These are phyloP conservation scores for Crambe crambe DNA, from an alignment of 37 sponge, comb jelly and placozoan genomes.

Conservation along the genomic window DNA sequence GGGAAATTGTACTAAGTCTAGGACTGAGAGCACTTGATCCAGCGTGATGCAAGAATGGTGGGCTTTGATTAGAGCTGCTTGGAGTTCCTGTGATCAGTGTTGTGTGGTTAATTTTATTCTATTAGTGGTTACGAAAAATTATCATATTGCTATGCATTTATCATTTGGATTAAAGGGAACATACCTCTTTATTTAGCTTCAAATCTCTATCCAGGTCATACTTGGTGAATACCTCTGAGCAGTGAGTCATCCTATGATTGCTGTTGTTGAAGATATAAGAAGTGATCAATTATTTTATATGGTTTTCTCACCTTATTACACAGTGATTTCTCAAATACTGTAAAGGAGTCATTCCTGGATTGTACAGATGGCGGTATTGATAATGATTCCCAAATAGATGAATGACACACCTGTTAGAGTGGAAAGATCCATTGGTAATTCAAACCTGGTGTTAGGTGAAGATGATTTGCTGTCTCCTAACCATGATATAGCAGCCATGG, in stretches of 20 bases:
- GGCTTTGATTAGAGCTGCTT: constrained; percentile 26
- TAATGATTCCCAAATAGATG: not conserved
- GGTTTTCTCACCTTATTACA: constrained; percentile 38
- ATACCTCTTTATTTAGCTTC: constrained; percentile 17
- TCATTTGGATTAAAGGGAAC: not conserved
- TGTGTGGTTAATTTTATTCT: not conserved
- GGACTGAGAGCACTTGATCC: constrained; percentile 17
- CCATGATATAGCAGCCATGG: constrained; percentile 26
- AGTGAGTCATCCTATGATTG: constrained; percentile 28
- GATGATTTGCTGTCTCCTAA: constrained; percentile 25
- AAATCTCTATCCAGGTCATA: constrained; percentile 35
- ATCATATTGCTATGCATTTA: not conserved
- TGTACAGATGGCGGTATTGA: not conserved
- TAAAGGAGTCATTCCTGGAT: constrained; percentile 61
- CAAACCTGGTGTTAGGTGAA: constrained; percentile 56
- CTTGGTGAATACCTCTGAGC: constrained; percentile 40
- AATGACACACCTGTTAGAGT: constrained; percentile 32
- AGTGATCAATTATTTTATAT: not conserved
- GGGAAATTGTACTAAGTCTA: constrained; percentile 31
- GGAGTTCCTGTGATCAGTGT: constrained; percentile 9
- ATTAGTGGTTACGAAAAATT: not conserved
- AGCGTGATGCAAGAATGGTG: constrained; percentile 27
- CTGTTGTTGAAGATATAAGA: constrained; percentile 6
- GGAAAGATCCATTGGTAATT: constrained; percentile 65
- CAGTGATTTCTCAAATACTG: constrained; percentile 53